Base-by-base conservation (phyloP, 2,888 invertebrate species). In the Plebejus anna region DNA sequence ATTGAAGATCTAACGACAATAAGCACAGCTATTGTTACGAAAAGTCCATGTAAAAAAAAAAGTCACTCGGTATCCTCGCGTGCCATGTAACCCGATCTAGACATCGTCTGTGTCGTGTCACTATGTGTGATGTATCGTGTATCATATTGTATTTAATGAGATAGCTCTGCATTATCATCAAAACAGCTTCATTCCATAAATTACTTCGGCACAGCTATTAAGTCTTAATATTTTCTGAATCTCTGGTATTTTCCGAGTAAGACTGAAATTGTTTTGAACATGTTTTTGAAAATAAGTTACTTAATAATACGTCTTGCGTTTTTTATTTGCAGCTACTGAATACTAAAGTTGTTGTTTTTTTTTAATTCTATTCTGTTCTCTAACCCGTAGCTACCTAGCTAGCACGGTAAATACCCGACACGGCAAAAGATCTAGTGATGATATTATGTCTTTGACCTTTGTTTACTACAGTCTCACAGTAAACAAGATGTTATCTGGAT, bases 81-180 rank as follows among this genome's bases (percentile, higher is more conserved):
- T 66, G 32, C 66, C 66, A 66, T 32, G 66, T 66, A 66, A 66
- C 66, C 66, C 32, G 13, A 66, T 13, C 66, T 66, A 28, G 32
- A 66, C 32, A 66, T 32, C 5, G 66, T 66, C 66, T 66, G 66
- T 32, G 13, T 28, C 61, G 59, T 61, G 66, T 66, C 13, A 13
- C 13, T 7, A 4, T 61, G 66, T 66, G 66, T 66, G 66, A 32
- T 66, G 66, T 66, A 66, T 66, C 66, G 32, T 66, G 32, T 66
- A 16, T 61, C 61, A 22, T 38, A 22, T 22, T 22, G 38, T 38
- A 38, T 22, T 1, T 36, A 22, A 36, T 32, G 66, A 36, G 66
- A 66, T 66, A 66, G 22, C 22, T 4, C 28, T 13, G 9, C 61
- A 66, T 28, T 61, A 61, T 28, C 32, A 66, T 32, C 66, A 32